A percentile compares a stretch with the other conserved stretches of the same genome.
Conservation (phyloP, 1,140 invertebrate genomes). For the Temnothorax nylanderi region DNA sequence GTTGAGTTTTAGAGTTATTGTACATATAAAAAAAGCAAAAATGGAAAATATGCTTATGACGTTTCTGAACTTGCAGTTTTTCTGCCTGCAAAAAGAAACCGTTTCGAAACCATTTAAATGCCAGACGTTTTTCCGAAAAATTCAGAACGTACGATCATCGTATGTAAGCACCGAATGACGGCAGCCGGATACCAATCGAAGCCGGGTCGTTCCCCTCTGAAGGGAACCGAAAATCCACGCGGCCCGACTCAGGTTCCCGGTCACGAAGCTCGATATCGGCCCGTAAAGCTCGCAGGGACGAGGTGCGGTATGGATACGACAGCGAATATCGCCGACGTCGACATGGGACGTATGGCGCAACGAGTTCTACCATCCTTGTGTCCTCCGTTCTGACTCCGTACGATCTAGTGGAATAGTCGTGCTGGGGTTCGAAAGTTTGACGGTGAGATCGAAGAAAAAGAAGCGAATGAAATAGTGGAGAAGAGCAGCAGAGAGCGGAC, state of each 20-base stretch:
- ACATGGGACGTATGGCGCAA: constrained; percentile 58
- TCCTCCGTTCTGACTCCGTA: neutral
- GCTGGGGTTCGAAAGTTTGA: constrained; percentile 61
- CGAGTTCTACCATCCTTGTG: constrained; percentile 44
- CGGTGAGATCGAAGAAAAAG: constrained; percentile 64
- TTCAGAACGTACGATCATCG: constrained; percentile 25
- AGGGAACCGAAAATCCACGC: constrained; percentile 67
- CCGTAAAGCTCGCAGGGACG: constrained; percentile 65
- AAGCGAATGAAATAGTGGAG: neutral
- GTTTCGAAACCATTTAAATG: neutral
- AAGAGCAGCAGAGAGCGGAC: neutral
- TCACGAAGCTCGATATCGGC: constrained; percentile 70
- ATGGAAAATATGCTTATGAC: neutral
- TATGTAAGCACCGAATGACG: constrained; percentile 31
- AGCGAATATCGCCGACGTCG: constrained; percentile 69
- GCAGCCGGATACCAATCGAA: constrained; percentile 12
- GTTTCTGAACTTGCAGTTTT: neutral
- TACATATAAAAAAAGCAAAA: neutral
- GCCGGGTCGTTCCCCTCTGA: constrained; percentile 54
- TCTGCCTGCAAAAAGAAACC: neutral
- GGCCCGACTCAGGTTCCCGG: constrained; percentile 61
- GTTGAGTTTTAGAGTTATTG: neutral
- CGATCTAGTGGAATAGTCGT: constrained; percentile 47
- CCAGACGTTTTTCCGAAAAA: constrained; percentile 7
- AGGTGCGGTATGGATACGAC: constrained; percentile 68